Conservation (phyloP, 2,797 vertebrate genomes). For the Naso thynnoides region DNA sequence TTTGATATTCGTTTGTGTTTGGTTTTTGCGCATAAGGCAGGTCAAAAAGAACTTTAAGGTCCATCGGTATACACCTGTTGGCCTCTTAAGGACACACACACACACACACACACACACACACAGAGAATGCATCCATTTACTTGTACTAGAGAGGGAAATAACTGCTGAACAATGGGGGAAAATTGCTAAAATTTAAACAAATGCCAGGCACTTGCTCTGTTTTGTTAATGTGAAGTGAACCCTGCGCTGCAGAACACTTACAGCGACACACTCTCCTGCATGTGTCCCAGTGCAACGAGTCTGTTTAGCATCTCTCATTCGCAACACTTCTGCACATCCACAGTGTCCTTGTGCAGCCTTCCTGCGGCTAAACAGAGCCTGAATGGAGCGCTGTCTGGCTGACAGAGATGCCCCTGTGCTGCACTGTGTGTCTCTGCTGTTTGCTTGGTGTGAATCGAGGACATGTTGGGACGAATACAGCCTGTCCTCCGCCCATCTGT, state of each 20-base stretch:
- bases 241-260: not conserved
- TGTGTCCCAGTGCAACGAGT: not conserved
- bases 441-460: conserved; percentile 32
- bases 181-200: not conserved
- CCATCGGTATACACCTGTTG: not conserved
- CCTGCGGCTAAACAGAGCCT: conserved; percentile 31
- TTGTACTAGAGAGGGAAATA: not conserved
- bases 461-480: not conserved
- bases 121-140: not conserved
- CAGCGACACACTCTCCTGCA: not conserved
- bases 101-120: not conserved
- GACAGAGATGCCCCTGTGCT: conserved; percentile 68
- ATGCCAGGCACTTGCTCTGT: not conserved
- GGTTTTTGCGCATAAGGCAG: not conserved
- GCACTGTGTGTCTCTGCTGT: conserved; percentile 52
- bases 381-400: conserved; percentile 50
- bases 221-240: not conserved
- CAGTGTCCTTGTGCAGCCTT: conserved; percentile 32
- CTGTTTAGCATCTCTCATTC: conserved; percentile 33
- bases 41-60: conserved; percentile 1
- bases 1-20: not conserved
- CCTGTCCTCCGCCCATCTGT: conserved; percentile 29
- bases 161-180: not conserved
- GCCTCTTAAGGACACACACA: not conserved
- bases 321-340: conserved; percentile 9